Evolutionary conservation across 2,888 invertebrate species (phyloP).

Genomic region (Ryuthela nishihirai): DNA sequence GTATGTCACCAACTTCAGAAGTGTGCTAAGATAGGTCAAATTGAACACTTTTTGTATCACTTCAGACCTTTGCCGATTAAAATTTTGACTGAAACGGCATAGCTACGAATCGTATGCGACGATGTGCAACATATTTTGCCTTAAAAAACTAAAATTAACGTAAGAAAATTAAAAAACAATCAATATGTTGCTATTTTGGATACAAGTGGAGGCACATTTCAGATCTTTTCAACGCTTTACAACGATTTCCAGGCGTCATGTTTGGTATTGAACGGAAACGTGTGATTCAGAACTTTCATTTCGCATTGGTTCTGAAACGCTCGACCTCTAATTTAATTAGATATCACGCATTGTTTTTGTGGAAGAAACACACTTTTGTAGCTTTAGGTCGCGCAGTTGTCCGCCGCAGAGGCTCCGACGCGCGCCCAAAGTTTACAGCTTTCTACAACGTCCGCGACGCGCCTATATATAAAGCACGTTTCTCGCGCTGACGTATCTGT

Average conservation of each 20-base stretch:
- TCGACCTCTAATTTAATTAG: constrained; percentile 1
- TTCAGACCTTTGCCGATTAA: constrained; percentile 4
- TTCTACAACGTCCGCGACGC: constrained; percentile 34
- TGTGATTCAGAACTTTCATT: constrained; percentile 5
- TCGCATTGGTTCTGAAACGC: background rate
- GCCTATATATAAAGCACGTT: constrained; percentile 11
- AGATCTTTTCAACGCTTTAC: constrained; percentile 7
- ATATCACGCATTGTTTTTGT: constrained; percentile 8
- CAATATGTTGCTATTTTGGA: constrained; percentile 5
- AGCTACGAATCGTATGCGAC: constrained; percentile 12
- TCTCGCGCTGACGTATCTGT: background rate
- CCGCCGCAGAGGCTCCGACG: constrained; percentile 24
- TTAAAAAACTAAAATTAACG: constrained; percentile 11
- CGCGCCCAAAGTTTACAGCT: constrained; percentile 38
- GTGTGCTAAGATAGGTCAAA: constrained; percentile 27
- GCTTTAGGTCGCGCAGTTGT: constrained; percentile 5
- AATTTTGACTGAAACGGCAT: constrained; percentile 8
- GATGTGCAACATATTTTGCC: constrained; percentile 7
- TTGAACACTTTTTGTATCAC: constrained; percentile 21
- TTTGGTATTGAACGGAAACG: constrained; percentile 1
- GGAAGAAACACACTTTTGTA: constrained; percentile 30
- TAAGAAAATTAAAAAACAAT: constrained; percentile 28
- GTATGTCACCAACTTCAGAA: constrained; percentile 12
- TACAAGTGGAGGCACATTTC: constrained; percentile 22
- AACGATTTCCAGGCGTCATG: background rate